These are phyloP conservation scores for Sparidentex hasta DNA, from an alignment of 2,797 vertebrate species.

Conservation along the genomic window DNA sequence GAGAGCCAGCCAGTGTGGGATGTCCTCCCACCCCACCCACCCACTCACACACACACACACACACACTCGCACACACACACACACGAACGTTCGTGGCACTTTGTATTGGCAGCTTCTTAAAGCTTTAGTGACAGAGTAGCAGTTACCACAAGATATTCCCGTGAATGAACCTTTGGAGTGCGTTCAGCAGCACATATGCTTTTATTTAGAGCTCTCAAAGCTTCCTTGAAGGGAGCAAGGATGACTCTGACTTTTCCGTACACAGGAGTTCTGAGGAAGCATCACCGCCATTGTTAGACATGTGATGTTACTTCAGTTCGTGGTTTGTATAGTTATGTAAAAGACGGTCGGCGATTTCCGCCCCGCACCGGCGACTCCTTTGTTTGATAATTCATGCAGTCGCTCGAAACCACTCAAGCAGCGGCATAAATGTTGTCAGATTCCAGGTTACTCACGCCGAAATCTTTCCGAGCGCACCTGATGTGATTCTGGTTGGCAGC, in stretches of 20 bases:
- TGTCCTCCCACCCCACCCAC: slow-evolving; percentile 44
- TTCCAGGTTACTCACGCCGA: not conserved
- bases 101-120: slow-evolving; percentile 71
- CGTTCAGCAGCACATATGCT: slow-evolving; percentile 80
- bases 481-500: slow-evolving; percentile 32
- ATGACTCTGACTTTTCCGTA: slow-evolving; percentile 70
- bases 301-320: slow-evolving; percentile 33
- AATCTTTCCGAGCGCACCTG: slow-evolving; percentile 27
- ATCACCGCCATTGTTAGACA: slow-evolving; percentile 31
- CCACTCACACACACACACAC: slow-evolving; percentile 13
- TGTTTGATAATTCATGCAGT: slow-evolving; percentile 10
- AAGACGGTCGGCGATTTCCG: not conserved
- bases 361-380: slow-evolving; percentile 11
- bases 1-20: slow-evolving; percentile 50
- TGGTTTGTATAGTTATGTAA: slow-evolving; percentile 31
- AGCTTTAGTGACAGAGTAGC: slow-evolving; percentile 80
- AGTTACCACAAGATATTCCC: slow-evolving; percentile 74
- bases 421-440: slow-evolving; percentile 22
- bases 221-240: slow-evolving; percentile 53
- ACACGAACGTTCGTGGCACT: slow-evolving; percentile 55
- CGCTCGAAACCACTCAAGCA: slow-evolving; percentile 5
- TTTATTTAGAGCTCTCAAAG: slow-evolving; percentile 75
- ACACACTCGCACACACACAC: slow-evolving; percentile 28
- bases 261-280: slow-evolving; percentile 54
- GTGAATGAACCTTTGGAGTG: slow-evolving; percentile 76